phyloP scores from a whole-genome alignment of 2,797 vertebrate species.

The Neomorphus geoffroyi region DNA sequence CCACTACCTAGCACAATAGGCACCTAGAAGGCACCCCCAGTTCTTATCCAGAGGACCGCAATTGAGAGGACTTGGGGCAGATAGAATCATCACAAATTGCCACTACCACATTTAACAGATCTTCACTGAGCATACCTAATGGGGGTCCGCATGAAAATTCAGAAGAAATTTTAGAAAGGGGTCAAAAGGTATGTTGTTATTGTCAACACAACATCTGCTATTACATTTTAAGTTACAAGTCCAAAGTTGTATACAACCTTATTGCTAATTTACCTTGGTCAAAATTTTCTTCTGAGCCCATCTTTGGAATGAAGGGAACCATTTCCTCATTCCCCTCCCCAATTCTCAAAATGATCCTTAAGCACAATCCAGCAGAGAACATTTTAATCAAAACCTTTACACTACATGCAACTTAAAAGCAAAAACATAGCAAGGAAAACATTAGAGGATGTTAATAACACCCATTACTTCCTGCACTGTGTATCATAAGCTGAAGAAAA shows the following conservation, averaged over 20 bases:
- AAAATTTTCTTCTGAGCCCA: background rate
- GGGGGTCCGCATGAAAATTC: background rate
- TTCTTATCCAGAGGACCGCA: background rate
- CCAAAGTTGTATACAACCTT: rapidly evolving
- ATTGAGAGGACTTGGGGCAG: background rate
- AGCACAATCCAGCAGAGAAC: background rate
- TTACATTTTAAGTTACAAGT: background rate
- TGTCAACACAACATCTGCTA: background rate
- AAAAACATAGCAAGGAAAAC: background rate
- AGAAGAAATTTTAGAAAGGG: background rate
- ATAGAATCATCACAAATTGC: background rate
- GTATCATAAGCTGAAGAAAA: background rate
- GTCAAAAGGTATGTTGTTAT: background rate
- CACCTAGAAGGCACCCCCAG: background rate
- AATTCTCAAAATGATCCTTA: background rate
- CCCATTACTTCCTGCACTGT: background rate
- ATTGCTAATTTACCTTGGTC: background rate
- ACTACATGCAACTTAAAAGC: background rate
- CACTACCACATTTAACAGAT: background rate
- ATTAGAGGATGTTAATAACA: background rate
- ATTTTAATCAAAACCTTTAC: background rate
- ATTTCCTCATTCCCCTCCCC: background rate
- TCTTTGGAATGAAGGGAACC: background rate
- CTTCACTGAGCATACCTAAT: background rate
- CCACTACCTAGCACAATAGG: background rate